Evolutionary conservation across 2,888 invertebrate genomes (phyloP).

Genomic region (Amblyjoppa fuscipennis): DNA sequence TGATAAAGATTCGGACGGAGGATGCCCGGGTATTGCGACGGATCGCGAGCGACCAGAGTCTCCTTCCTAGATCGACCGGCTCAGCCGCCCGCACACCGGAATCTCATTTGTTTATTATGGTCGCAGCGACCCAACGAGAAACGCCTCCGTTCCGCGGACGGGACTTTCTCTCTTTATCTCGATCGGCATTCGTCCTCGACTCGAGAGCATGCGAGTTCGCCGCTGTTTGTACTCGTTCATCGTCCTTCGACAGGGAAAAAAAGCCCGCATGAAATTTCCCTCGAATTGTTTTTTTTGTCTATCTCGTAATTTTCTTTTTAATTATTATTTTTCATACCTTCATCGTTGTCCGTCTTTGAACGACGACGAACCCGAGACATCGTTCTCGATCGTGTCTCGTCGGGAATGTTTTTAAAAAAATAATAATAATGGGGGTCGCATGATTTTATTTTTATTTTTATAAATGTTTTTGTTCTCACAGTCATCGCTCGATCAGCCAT

Average conservation of each 20-base stretch:
- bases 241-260: neutral
- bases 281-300: neutral
- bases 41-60: neutral
- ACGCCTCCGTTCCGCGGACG: too few relatives aligned
- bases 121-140: neutral
- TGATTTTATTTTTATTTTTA: neutral
- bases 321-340: neutral
- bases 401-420: neutral
- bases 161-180: neutral
- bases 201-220: neutral
- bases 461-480: too few relatives aligned
- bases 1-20: neutral
- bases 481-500: too few relatives aligned
- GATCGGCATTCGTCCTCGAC: neutral
- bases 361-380: neutral
- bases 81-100: neutral
- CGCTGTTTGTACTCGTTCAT: conserved; percentile 4
- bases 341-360: neutral
- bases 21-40: neutral
- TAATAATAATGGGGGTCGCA: neutral
- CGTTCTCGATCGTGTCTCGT: neutral
- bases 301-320: neutral
- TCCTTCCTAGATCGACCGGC: neutral
- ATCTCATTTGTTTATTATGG: neutral
- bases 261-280: conserved; percentile 2